Conservation (phyloP, 2,888 invertebrate genomes). For the Diloba caeruleocephala region DNA sequence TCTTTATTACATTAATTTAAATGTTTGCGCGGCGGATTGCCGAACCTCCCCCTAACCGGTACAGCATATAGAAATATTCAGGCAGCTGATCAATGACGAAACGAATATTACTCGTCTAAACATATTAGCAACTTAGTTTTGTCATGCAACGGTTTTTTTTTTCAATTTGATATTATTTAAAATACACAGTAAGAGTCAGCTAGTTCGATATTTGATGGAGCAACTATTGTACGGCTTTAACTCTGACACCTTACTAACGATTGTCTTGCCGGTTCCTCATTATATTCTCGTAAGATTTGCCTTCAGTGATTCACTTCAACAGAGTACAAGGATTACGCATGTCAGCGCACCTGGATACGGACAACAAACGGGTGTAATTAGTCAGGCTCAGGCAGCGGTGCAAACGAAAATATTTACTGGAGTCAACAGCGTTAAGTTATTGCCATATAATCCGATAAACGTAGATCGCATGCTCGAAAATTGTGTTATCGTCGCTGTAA, state of each 20-base stretch:
- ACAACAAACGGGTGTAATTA: slow-evolving; percentile 79
- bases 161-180: background rate
- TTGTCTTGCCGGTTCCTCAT: background rate
- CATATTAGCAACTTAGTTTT: too few species aligned
- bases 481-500: slow-evolving; percentile 85
- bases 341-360: slow-evolving; percentile 80
- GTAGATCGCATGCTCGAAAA: slow-evolving; percentile 80
- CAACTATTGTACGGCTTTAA: too few species aligned
- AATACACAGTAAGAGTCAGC: background rate
- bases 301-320: slow-evolving; percentile 10
- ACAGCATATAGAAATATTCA: slow-evolving; percentile 64
- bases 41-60: slow-evolving; percentile 69
- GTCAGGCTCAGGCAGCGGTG: slow-evolving; percentile 73
- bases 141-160: background rate
- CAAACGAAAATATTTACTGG: slow-evolving; percentile 83
- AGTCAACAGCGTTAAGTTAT: slow-evolving; percentile 78
- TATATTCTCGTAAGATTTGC: slow-evolving; percentile 3
- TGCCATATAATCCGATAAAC: slow-evolving; percentile 85
- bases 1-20: slow-evolving; percentile 89
- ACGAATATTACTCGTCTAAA: slow-evolving; percentile 19
- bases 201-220: too few species aligned
- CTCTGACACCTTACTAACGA: too few species aligned
- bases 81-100: slow-evolving; percentile 49
- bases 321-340: slow-evolving; percentile 69
- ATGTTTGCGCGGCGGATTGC: slow-evolving; percentile 81